These are phyloP conservation scores for Oxyruncus cristatus DNA, from an alignment of 2,113 vertebrate genomes.

Conservation along the genomic window DNA sequence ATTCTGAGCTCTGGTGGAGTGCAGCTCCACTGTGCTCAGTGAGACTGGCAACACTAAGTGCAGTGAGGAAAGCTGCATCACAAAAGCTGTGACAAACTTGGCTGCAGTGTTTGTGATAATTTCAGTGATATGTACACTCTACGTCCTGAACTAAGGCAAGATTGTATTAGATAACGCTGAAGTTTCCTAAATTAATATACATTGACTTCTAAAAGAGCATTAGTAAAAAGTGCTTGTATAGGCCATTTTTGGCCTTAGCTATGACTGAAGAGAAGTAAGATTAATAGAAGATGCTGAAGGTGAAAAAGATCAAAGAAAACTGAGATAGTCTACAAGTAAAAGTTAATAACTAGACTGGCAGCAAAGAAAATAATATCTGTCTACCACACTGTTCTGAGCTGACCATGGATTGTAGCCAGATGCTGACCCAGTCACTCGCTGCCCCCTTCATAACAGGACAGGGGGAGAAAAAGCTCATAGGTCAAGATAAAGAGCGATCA, in stretches of 20 bases:
- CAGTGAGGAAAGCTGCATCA: neutral
- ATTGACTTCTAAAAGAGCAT: neutral
- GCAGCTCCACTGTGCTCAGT: accelerated
- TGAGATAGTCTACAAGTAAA: neutral
- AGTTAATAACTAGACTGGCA: neutral
- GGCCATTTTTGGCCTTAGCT: neutral
- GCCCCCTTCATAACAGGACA: neutral
- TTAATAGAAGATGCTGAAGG: neutral
- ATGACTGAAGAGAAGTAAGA: neutral
- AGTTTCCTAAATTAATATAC: neutral
- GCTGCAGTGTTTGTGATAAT: neutral
- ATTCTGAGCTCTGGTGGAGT: neutral
- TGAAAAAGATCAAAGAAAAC: neutral
- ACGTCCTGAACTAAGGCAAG: neutral
- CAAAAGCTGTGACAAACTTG: neutral
- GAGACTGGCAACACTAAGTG: neutral
- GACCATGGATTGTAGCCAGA: neutral
- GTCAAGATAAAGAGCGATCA: neutral
- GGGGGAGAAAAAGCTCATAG: neutral
- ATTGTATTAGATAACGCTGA: neutral
- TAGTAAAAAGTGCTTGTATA: neutral
- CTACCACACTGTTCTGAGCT: neutral
- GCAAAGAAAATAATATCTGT: neutral
- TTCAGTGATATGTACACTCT: neutral
- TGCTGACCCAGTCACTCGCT: neutral